Evolutionary conservation across 1,140 invertebrate species (phyloP).

Genomic region (Rhyzopertha dominica): DNA sequence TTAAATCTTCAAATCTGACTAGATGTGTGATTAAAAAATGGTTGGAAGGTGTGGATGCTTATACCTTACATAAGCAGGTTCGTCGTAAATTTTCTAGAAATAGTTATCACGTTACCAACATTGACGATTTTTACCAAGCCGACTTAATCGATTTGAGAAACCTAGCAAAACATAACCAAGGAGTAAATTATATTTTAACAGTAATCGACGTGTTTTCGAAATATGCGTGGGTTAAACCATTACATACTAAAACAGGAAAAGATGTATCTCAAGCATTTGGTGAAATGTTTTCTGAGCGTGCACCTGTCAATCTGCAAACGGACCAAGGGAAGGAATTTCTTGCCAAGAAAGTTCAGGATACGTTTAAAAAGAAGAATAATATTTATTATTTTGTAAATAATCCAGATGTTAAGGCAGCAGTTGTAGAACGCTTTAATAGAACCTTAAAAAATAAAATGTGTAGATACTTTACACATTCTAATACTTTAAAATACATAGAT

Average conservation of each 20-base stretch:
- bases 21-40: neutral
- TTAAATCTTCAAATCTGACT: neutral
- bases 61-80: constrained; percentile 31
- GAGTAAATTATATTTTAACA: constrained; percentile 44
- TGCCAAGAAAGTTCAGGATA: constrained; percentile 8
- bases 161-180: constrained; percentile 38
- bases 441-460: constrained; percentile 44
- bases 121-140: constrained; percentile 42
- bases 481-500: constrained; percentile 40
- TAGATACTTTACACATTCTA: constrained; percentile 41
- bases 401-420: constrained; percentile 42
- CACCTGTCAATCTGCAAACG: constrained; percentile 44
- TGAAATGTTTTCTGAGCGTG: constrained; percentile 33
- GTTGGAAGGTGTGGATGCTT: constrained; percentile 7
- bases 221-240: constrained; percentile 43
- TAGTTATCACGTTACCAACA: constrained; percentile 31
- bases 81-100: constrained; percentile 35
- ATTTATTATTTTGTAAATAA: constrained; percentile 41
- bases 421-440: constrained; percentile 45
- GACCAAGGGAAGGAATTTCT: constrained; percentile 45
- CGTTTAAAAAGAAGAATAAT: constrained; percentile 28
- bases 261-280: constrained; percentile 33
- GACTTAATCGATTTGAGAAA: constrained; percentile 42
- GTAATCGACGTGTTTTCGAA: constrained; percentile 49
- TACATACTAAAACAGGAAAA: constrained; percentile 45